Evolutionary conservation across 2,113 vertebrate genomes (phyloP), one percentile per base, ranked within the genome.

Genomic region (Nansenia antarctica): DNA sequence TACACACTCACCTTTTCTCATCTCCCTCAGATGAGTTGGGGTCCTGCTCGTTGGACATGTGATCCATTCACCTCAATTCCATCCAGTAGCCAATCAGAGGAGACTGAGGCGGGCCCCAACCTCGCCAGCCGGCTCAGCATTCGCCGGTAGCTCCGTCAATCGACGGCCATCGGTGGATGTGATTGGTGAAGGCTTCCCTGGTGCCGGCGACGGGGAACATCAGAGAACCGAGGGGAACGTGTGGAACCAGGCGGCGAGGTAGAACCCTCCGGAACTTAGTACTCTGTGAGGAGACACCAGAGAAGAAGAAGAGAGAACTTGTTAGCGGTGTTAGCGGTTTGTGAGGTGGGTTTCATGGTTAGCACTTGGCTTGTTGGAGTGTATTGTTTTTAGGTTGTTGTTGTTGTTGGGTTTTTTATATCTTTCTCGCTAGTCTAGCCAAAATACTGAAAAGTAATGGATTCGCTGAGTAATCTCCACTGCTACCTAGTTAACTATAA

Each of bases 1-100:
- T n/a, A n/a, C n/a, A n/a, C n/a, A 45, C 88, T 89, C 78, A 91
- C 90, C 89, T 80, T 88, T 86, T 89, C 74, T 91, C 88, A 27
- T 90, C 88, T 70, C 88, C 84, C 79, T 90, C 89, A 8, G 89
- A 90, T 24, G 83, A 87, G 78, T 80, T 86, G 76, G 82, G 86
- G 65, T 89, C 87, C 82, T 84, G 86, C 76, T 86, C 86, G 78
- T 78, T 85, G 79, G 77, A 81, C 86, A 85, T 86, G 85, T 82
- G 86, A 69, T 89, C 87, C 76, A 79, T 81, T 79, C 32, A 53
- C 81, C 80, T 83, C 70, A 53, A 76, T 76, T 74, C 73, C 72
- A 58, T 87, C 80, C 81, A 75, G 82, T 53, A 37, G 82, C 89
- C 86, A 88, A 81, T 88, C 82, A 83, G 73, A 79, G 79, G 84